Evolutionary conservation across 2,113 vertebrate species (phyloP), one percentile per base, ranked within the genome.

Genomic region (Pedionomus torquatus): DNA sequence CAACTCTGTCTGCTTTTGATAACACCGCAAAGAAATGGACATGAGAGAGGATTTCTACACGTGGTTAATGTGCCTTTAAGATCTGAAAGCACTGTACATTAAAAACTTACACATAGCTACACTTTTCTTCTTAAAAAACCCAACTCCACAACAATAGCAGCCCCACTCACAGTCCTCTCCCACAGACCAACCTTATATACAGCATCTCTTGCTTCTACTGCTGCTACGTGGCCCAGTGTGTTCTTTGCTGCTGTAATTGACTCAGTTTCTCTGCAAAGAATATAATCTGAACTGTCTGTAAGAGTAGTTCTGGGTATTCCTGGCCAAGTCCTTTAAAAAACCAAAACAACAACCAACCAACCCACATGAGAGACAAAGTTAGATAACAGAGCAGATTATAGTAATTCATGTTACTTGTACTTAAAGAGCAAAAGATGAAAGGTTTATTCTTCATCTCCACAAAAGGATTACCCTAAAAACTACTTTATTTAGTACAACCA

Each of bases 201-300:
- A 11, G 96, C 69, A 51, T 99, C 97, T 91, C 98, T 96, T 51
- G 98, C 97, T 64, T 98, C 96, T 39, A 98, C 68, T 3, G 97
- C 97, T 79, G 98, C 98, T 77, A 97, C 31, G 18, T 99, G 98
- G 91, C 93, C 97, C 95, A 96, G 95, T 1, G 98, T 98, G 8
- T 98, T 99, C 95, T 99, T 98, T 76, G 96, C 64, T 82, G 99
- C 95, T 81, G 97, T 99, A 88, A 99, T 93, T 4, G 98, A 97
- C 10, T 93, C 92, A 25, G 98, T 99, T 98, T 95, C 96, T 91
- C 6, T 69, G 77, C 80, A 91, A 7, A 98, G 69, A 48, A 95
- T 72, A 71, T 69, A 95, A 86, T 90, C 96, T 95, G 96, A 95
- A 74, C 72, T 10, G 6, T 87, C 70, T 28, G 74, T 71, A 57